Percentiles rank a stretch among this genome's conserved stretches.
Conservation (phyloP, 2,113 vertebrate species). For the Atractosteus spatula region DNA sequence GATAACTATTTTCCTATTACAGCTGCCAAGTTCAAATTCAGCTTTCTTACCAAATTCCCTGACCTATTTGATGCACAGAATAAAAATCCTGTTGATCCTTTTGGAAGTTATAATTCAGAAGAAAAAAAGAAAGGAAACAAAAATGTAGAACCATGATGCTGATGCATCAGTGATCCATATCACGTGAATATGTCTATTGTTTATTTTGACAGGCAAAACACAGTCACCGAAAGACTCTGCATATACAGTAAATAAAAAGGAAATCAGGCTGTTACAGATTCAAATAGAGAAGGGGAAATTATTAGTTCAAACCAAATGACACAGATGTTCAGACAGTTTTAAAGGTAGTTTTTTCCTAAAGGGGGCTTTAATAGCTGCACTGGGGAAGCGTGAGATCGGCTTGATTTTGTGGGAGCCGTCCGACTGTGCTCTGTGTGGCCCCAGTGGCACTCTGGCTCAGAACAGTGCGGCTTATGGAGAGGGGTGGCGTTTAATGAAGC, state of each 20-base stretch:
- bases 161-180: too few relatives aligned
- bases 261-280: not conserved
- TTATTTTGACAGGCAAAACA: too few relatives aligned
- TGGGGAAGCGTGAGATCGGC: not conserved
- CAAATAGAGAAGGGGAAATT: too few relatives aligned
- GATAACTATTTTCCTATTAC: too few relatives aligned
- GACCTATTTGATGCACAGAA: too few relatives aligned
- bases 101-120: too few relatives aligned
- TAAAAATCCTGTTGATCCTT: too few relatives aligned
- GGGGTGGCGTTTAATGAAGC: not conserved
- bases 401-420: not conserved
- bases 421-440: not conserved
- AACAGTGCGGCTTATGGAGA: not conserved
- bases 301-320: not conserved
- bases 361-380: not conserved
- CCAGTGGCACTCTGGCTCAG: not conserved
- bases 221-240: not conserved
- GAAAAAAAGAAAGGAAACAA: too few relatives aligned
- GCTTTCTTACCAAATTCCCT: too few relatives aligned
- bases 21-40: too few relatives aligned
- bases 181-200: too few relatives aligned
- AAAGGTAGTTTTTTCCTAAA: slow-evolving; percentile 3
- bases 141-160: too few relatives aligned
- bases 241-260: not conserved
- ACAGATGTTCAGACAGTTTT: not conserved